Evolutionary conservation across 1,140 invertebrate species (phyloP).

Genomic region (Acromyrmex echinatior): DNA sequence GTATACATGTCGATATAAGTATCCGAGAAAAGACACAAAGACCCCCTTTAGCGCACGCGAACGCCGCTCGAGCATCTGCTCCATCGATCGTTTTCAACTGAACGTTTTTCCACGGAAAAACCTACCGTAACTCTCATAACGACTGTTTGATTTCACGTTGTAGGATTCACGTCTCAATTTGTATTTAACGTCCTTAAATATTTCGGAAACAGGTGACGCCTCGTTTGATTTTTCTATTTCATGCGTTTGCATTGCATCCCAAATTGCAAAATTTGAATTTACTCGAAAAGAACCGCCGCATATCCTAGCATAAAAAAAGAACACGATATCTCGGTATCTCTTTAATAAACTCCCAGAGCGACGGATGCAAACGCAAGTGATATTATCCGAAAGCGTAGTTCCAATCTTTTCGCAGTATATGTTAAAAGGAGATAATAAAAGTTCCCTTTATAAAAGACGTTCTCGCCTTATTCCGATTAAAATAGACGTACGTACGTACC

Average conservation of each 20-base stretch:
- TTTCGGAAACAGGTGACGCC: background rate
- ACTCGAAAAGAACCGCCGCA: background rate
- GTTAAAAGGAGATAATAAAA: background rate
- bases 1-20: slow-evolving; percentile 29
- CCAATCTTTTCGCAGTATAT: background rate
- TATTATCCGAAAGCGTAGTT: background rate
- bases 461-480: background rate
- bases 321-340: background rate
- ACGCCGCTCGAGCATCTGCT: slow-evolving; percentile 39
- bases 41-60: slow-evolving; percentile 22
- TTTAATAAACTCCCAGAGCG: background rate
- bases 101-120: slow-evolving; percentile 26
- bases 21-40: slow-evolving; percentile 22
- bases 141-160: slow-evolving; percentile 25
- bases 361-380: background rate
- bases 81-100: slow-evolving; percentile 45
- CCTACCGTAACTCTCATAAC: slow-evolving; percentile 15
- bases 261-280: slow-evolving; percentile 3
- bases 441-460: background rate
- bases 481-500: slow-evolving; percentile 67
- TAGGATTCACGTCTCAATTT: background rate
- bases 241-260: background rate
- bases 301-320: background rate
- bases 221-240: slow-evolving; percentile 11
- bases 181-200: slow-evolving; percentile 15